Evolutionary conservation across 2,113 vertebrate genomes (phyloP).

Genomic region (Leptocoma aspasia): DNA sequence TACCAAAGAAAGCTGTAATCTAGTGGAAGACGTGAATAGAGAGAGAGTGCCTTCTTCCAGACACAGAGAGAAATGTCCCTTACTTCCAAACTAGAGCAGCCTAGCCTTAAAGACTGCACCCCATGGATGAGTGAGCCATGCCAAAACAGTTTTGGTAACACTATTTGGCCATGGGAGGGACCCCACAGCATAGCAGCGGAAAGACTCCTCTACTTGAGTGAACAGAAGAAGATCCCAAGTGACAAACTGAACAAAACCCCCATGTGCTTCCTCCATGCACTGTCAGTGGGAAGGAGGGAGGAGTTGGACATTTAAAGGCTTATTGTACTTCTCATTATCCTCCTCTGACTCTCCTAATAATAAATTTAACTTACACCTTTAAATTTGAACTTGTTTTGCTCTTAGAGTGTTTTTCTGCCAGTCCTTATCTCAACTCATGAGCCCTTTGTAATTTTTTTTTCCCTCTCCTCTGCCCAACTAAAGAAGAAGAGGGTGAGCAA

Average conservation of each 20-base stretch:
- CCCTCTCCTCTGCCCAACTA: background rate
- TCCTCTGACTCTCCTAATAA: background rate
- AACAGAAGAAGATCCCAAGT: background rate
- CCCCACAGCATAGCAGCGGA: accelerated
- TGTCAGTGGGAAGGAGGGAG: background rate
- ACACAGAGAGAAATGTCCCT: no score
- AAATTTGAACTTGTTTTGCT: background rate
- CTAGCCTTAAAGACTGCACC: background rate
- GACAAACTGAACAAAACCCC: background rate
- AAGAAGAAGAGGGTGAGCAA: background rate
- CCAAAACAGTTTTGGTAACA: background rate
- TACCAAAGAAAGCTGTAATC: background rate
- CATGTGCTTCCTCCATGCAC: background rate
- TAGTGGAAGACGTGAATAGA: background rate
- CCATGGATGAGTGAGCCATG: accelerated
- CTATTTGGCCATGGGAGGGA: accelerated
- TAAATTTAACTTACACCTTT: background rate
- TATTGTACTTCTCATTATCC: background rate
- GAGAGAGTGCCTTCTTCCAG: background rate
- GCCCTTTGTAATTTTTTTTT: background rate
- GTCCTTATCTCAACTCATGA: background rate
- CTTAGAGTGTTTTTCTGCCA: background rate
- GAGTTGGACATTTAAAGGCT: background rate
- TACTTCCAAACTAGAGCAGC: background rate
- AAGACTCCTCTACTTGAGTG: no score